Conservation (phyloP, 2,113 vertebrate species). For the human region GRCh38 chr14:95375501-95376000, state of each 20-base stretch:
- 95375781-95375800: not conserved
- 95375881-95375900: not conserved
- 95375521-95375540: not conserved
- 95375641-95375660: not conserved
- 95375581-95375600: fast-evolving
- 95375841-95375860: not conserved
- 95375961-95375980: not conserved
- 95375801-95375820: not conserved
- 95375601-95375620: fast-evolving
- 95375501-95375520: not conserved
- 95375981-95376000: not conserved
- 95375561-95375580: fast-evolving
- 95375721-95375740: not conserved
- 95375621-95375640: not conserved
- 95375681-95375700: not conserved
- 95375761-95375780: not conserved
- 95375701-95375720: not conserved
- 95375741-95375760: not conserved
- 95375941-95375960: not conserved
- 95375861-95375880: not conserved
- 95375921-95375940: not conserved
- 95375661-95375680: not conserved
- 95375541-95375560: not conserved
- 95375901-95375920: not conserved
- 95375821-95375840: not conserved